phyloP scores from a whole-genome alignment of 2,888 invertebrate species.

The Nephrotoma guestfalica region DNA sequence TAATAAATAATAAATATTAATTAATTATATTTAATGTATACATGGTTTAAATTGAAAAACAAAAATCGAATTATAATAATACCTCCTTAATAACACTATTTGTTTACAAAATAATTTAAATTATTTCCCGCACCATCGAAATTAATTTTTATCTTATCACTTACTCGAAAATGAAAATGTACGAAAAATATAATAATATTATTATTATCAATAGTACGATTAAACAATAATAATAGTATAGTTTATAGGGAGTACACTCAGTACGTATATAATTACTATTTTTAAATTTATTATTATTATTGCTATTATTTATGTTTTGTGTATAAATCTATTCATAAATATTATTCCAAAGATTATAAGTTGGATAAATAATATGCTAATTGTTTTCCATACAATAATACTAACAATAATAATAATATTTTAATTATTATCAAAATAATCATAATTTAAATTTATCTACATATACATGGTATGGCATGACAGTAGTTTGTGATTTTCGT shows the following conservation, averaged over 20 bases:
- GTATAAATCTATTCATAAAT: background rate
- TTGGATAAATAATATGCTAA: background rate
- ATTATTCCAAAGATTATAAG: background rate
- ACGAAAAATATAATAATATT: background rate
- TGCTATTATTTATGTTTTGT: background rate
- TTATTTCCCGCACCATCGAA: background rate
- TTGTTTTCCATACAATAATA: background rate
- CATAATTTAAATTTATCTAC: background rate
- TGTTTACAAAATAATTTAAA: background rate
- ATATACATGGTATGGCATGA: background rate
- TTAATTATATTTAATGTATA: background rate
- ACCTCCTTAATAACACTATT: background rate
- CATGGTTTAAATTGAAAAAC: background rate
- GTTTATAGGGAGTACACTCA: background rate
- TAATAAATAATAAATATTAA: background rate
- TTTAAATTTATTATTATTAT: background rate
- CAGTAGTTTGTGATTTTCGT: background rate
- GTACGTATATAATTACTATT: background rate
- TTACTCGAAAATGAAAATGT: background rate
- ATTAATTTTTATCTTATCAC: background rate
- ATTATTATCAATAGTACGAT: background rate
- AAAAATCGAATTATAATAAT: background rate
- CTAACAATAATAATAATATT: background rate
- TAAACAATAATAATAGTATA: background rate
- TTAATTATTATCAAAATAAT: background rate